Evolutionary conservation across 37 sponge, comb jelly and placozoan species (phyloP), one percentile per base, ranked within the genome.

Genomic region (Aphrocallistes beatrix): DNA sequence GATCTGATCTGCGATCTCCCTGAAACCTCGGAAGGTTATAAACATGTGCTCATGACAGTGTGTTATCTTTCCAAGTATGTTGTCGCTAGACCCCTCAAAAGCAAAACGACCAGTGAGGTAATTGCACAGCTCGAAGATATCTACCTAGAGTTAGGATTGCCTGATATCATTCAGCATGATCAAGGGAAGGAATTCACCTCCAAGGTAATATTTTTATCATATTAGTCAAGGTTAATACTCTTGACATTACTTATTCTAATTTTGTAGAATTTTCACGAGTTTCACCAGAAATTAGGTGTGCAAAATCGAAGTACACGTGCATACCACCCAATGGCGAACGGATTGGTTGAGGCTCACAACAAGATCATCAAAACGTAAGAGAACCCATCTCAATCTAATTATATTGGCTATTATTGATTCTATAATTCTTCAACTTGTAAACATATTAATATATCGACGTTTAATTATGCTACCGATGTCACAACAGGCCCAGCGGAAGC

Each of bases 121-220:
- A 32, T 60, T 6, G n/a, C 10, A 13, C 28, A 60, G n/a, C n/a
- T 21, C 6, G 8, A 25, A 13, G 32, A 60, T 21, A 60, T 60
- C 10, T 60, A 60, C n/a, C 75, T 25, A 32, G n/a, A 25, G 8
- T 60, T 25, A 3, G 75, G 75, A 8, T 19, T 60, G 1, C 75
- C 75, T 3, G n/a, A 60, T 25, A 32, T 28, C 10, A 60, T 60
- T 32, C 75, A 60, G 34, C 75, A 60, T 28, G 75, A 60, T 30
- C 75, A 60, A 13, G 75, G 75, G 75, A 60, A 60, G n/a, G 75
- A 60, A 60, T 60, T 60, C n/a, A 60, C 75, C n/a, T 25, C 28
- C 34, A 19, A 60, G 75, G 75, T 60, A 60, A 25, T 60, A 13
- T 60, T n/a, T n/a, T n/a, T n/a, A n/a, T n/a, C n/a, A n/a, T n/a